These are phyloP conservation scores for Phylloscopus trochiloides DNA, from an alignment of 2,113 vertebrate genomes.

Conservation along the genomic window DNA sequence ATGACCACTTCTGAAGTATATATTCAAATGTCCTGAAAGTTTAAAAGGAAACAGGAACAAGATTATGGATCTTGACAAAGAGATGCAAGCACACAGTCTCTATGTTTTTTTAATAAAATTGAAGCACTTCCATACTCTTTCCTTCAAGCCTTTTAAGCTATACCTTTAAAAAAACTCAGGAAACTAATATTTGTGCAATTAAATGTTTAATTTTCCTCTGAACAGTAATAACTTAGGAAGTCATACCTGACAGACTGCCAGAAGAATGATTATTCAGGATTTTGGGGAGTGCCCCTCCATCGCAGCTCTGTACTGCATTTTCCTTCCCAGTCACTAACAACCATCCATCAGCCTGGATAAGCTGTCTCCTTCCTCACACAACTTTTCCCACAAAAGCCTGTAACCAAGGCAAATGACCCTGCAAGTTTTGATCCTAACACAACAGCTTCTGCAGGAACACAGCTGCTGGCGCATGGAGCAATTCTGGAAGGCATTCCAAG, in stretches of 20 bases:
- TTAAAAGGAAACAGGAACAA: neutral
- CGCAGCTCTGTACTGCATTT: neutral
- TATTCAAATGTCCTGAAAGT: neutral
- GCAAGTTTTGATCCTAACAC: neutral
- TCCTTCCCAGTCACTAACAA: neutral
- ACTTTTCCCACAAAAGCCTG: neutral
- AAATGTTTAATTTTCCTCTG: neutral
- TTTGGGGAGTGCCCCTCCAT: neutral
- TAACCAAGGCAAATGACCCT: neutral
- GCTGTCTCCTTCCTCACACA: neutral
- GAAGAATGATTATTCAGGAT: neutral
- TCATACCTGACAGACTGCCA: neutral
- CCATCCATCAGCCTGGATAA: neutral
- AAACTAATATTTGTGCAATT: neutral
- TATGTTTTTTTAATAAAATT: neutral
- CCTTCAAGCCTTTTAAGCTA: neutral
- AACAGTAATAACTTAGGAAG: neutral
- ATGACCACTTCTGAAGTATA: neutral
- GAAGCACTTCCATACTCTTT: neutral
- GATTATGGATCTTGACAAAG: neutral
- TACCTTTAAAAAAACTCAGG: neutral
- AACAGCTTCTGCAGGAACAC: neutral
- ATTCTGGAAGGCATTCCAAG: neutral
- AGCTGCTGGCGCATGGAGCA: fast-evolving
- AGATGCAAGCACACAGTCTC: neutral